Percentiles rank a stretch among this genome's conserved stretches.
These are phyloP conservation scores for Lissonota sp. DNA, from an alignment of 2,888 invertebrate genomes.

Conservation along the genomic window DNA sequence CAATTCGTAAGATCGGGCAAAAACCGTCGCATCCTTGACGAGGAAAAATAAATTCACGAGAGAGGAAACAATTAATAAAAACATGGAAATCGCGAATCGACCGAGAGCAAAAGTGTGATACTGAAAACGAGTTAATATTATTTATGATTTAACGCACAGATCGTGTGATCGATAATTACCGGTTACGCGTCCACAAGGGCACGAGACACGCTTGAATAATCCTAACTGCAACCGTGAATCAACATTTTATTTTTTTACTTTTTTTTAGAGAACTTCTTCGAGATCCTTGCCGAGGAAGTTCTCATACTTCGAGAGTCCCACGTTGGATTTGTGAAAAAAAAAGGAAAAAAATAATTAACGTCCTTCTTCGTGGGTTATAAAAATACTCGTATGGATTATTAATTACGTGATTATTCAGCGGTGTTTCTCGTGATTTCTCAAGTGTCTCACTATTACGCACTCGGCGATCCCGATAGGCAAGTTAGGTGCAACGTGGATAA, in stretches of 20 bases:
- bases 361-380: slow-evolving; percentile 45
- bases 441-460: background rate
- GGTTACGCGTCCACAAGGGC: slow-evolving; percentile 38
- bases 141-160: slow-evolving; percentile 34
- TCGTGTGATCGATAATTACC: slow-evolving; percentile 29
- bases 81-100: background rate
- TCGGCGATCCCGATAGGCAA: background rate
- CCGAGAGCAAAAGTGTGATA: slow-evolving; percentile 1
- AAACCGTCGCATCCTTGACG: too few relatives aligned
- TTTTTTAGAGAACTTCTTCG: slow-evolving; percentile 27
- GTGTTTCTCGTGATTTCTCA: slow-evolving; percentile 22
- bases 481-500: background rate
- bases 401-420: slow-evolving; percentile 41
- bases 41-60: background rate
- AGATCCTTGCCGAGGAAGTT: slow-evolving; percentile 11
- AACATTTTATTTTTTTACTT: background rate
- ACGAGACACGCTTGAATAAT: slow-evolving; percentile 35
- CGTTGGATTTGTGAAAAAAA: slow-evolving; percentile 8
- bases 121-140: slow-evolving; percentile 27
- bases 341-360: slow-evolving; percentile 10
- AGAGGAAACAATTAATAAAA: slow-evolving; percentile 1
- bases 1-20: too few relatives aligned
- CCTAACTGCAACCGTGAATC: slow-evolving; percentile 18
- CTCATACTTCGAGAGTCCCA: slow-evolving; percentile 17
- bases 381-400: slow-evolving; percentile 22